Evolutionary conservation across 1,140 invertebrate genomes (phyloP).

Genomic region (Stegodyphus dumicola): DNA sequence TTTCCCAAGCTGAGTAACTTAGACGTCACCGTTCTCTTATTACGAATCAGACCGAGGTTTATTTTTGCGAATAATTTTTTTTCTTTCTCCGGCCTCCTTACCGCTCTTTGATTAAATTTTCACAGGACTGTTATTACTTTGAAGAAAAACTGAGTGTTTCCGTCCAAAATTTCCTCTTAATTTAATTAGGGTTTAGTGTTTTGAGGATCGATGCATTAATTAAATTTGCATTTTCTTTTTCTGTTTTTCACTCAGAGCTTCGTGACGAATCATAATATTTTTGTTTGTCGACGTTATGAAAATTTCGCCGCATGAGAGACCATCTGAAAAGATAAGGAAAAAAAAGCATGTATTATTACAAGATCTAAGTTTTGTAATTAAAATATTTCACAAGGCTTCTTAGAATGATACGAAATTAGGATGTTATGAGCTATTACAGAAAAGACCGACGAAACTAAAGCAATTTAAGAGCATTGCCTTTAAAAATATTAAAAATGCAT

Average conservation of each 20-base stretch:
- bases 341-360: constrained; percentile 1
- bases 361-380: constrained; percentile 26
- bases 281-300: constrained; percentile 30
- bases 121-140: constrained; percentile 32
- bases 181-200: constrained; percentile 48
- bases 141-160: constrained; percentile 8
- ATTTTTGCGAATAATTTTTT: constrained; percentile 8
- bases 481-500: too few relatives aligned
- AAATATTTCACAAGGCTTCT: neutral
- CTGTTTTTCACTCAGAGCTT: neutral
- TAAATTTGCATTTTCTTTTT: constrained; percentile 23
- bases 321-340: neutral
- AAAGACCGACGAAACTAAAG: too few relatives aligned
- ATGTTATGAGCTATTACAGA: too few relatives aligned
- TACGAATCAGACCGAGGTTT: constrained; percentile 39
- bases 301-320: neutral
- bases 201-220: constrained; percentile 40
- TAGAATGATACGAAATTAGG: too few relatives aligned
- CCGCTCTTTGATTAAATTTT: constrained; percentile 39
- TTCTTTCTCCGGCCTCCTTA: neutral
- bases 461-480: too few relatives aligned
- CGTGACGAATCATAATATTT: constrained; percentile 44
- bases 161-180: constrained; percentile 40
- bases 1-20: constrained; percentile 37
- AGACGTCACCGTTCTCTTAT: constrained; percentile 38